Conservation (phyloP, 2,888 invertebrate genomes). For the Nezara viridula region DNA sequence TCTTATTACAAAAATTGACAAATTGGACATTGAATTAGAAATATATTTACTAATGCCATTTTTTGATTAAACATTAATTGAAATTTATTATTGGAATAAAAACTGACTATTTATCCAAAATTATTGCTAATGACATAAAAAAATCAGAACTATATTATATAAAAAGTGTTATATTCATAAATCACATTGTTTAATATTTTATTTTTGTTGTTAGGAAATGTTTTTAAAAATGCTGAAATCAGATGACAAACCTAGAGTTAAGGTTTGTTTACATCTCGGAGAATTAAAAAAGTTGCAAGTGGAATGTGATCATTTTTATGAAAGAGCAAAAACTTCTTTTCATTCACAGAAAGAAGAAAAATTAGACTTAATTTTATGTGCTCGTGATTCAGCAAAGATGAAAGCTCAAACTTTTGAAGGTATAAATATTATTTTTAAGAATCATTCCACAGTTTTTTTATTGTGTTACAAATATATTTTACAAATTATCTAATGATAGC, state of each 20-base stretch:
- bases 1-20: background rate
- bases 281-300: slow-evolving; percentile 16
- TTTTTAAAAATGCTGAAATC: slow-evolving; percentile 45
- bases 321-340: slow-evolving; percentile 23
- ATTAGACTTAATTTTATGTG: slow-evolving; percentile 38
- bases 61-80: background rate
- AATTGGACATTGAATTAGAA: background rate
- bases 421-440: background rate
- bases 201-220: slow-evolving; percentile 41
- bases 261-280: slow-evolving; percentile 6
- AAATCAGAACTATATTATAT: background rate
- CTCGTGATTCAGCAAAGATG: background rate
- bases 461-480: too few species aligned
- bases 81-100: background rate
- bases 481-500: too few species aligned
- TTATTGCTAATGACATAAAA: background rate
- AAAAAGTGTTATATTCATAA: background rate
- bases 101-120: background rate
- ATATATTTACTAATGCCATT: background rate
- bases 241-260: slow-evolving; percentile 41
- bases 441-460: background rate
- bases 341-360: slow-evolving; percentile 7
- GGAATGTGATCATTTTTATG: slow-evolving; percentile 42
- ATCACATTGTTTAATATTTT: background rate
- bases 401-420: slow-evolving; percentile 41